Conservation (phyloP, 23 tunicate genomes). For the Ascidia mentula region DNA sequence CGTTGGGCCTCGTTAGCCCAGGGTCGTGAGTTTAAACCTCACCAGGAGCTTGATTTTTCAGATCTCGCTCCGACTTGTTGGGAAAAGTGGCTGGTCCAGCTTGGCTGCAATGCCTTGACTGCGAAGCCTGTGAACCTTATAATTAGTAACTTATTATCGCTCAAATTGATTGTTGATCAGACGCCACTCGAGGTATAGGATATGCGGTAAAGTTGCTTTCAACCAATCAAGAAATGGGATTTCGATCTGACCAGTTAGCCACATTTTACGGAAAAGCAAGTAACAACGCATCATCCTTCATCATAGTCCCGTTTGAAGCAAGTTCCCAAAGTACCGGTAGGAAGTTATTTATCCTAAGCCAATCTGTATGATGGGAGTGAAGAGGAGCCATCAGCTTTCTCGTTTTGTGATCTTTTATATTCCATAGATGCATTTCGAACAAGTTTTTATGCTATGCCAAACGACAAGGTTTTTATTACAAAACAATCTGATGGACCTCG, state of each 20-base stretch:
- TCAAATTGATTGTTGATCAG: background rate
- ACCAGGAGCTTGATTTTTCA: too few species aligned
- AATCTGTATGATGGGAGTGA: too few species aligned
- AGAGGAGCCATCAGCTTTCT: too few species aligned
- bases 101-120: too few species aligned
- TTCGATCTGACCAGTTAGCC: slow-evolving; percentile 28
- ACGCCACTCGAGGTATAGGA: background rate
- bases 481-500: background rate
- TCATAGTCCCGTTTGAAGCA: slow-evolving; percentile 12
- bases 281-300: slow-evolving; percentile 22
- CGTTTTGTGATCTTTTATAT: too few species aligned
- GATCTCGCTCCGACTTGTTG: too few species aligned
- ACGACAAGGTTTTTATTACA: background rate
- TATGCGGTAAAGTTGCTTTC: background rate
- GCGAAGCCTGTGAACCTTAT: too few species aligned
- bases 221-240: background rate
- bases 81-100: too few species aligned
- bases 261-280: background rate
- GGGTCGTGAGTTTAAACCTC: too few species aligned
- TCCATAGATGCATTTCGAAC: background rate
- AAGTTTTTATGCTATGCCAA: background rate
- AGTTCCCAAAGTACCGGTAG: background rate
- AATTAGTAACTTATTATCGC: too few species aligned
- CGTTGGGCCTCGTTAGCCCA: too few species aligned
- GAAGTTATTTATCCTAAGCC: background rate